A percentile compares a stretch with the other conserved stretches of the same genome.
Evolutionary conservation across 1,140 invertebrate species (phyloP).

Genomic region (Cyrtorhinus lividipennis): DNA sequence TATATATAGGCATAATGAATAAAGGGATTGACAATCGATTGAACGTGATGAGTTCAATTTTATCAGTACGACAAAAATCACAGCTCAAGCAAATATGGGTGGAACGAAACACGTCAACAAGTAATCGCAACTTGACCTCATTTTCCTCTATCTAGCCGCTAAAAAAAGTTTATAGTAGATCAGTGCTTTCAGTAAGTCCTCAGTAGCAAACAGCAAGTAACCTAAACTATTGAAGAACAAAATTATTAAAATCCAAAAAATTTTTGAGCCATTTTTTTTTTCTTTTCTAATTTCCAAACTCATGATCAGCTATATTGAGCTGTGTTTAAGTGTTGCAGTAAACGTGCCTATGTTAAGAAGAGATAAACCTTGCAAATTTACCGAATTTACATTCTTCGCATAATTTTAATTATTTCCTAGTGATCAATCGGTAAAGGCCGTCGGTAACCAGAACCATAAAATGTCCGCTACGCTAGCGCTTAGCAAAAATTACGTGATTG

Average conservation of each 20-base stretch:
- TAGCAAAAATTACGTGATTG: too few relatives aligned
- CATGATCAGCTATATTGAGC: background rate
- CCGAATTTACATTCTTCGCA: too few relatives aligned
- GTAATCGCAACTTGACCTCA: background rate
- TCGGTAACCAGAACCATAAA: too few relatives aligned
- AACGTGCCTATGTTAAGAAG: background rate
- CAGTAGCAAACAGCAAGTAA: background rate
- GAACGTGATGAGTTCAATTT: slow-evolving; percentile 1
- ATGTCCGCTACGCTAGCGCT: too few relatives aligned
- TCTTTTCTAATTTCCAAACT: background rate
- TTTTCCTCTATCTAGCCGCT: background rate
- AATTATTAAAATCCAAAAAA: background rate
- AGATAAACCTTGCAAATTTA: background rate
- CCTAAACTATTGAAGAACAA: too few relatives aligned
- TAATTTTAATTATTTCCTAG: too few relatives aligned
- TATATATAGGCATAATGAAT: background rate
- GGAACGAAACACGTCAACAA: background rate
- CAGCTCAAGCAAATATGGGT: slow-evolving; percentile 8
- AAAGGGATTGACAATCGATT: slow-evolving; percentile 2
- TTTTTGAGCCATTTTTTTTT: background rate
- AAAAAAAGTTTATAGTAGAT: slow-evolving; percentile 1
- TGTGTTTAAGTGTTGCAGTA: background rate
- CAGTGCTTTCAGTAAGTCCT: slow-evolving; percentile 4
- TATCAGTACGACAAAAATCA: slow-evolving; percentile 5
- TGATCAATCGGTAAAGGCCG: too few relatives aligned